Evolutionary conservation across 2,888 invertebrate species (phyloP), one percentile per base, ranked within the genome.

Genomic region (Acleris holmiana): DNA sequence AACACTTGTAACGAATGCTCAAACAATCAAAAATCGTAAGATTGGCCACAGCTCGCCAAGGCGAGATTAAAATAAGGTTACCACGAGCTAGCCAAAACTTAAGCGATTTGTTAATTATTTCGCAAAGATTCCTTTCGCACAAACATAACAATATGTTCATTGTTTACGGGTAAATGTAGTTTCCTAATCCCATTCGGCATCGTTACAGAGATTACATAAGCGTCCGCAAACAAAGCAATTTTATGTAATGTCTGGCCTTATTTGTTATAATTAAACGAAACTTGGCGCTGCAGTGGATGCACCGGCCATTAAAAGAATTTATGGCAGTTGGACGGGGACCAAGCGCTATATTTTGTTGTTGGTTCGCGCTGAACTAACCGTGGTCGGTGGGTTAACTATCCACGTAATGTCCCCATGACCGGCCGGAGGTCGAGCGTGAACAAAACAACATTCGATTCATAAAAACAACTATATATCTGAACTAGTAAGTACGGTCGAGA

Each of bases 241-340:
- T 65, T 60, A 65, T 49, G 44, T 65, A 65, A 58, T 25, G 21
- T 40, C 19, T n/a, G 53, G 53, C 19, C 21, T 47, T 46, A 44
- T 50, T 41, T 15, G 46, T 49, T 51, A 60, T 54, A 76, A 76
- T 76, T 80, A 78, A 75, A 73, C 64, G 66, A 67, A 68, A 71
- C 69, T 80, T 84, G 84, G 82, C 66, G 51, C 75, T 68, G 70
- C 66, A 68, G 70, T n/a, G 62, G 68, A 69, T 73, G 72, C 73
- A 76, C 65, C 74, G 69, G 69, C 71, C 73, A 75, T 78, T 73
- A 76, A 77, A 78, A 77, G 66, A 77, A 80, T 80, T 79, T 78
- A 76, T 78, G 69, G 69, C 74, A 76, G 68, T 85, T 85, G 85
- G 85, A 83, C 71, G 67, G 66, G 67, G 70, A 79, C 83, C 85